Evolutionary conservation across 2,888 invertebrate species (phyloP).

Genomic region (Rhabditophanes sp.): DNA sequence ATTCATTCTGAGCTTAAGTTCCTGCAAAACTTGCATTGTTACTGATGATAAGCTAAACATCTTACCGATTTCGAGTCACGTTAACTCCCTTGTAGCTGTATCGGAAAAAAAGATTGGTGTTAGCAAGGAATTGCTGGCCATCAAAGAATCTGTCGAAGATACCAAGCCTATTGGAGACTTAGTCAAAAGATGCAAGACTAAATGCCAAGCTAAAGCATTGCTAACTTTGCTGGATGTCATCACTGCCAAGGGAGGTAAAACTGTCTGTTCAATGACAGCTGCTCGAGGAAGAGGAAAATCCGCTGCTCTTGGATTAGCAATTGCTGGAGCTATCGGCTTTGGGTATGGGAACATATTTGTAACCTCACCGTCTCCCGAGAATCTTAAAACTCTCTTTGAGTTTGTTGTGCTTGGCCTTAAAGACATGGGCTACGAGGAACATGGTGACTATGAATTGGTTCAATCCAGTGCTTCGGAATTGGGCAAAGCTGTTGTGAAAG

Average conservation of each 20-base stretch:
- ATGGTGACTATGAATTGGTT: constrained; percentile 79
- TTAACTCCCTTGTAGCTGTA: too few species aligned
- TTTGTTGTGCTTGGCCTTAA: constrained; percentile 80
- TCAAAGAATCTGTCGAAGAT: constrained; percentile 65
- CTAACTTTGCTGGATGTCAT: constrained; percentile 82
- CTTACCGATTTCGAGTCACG: constrained; percentile 74
- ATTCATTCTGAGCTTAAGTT: constrained; percentile 72
- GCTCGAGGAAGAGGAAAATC: constrained; percentile 89
- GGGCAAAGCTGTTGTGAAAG: constrained; percentile 81
- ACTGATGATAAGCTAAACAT: constrained; percentile 81
- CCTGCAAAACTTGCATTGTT: constrained; percentile 59
- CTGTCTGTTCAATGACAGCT: constrained; percentile 84
- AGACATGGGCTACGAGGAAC: constrained; percentile 77
- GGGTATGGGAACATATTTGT: constrained; percentile 83
- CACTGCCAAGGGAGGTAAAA: constrained; percentile 70
- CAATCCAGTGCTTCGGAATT: constrained; percentile 88
- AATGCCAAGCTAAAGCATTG: constrained; percentile 67
- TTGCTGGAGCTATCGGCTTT: constrained; percentile 54
- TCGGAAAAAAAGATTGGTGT: too few species aligned
- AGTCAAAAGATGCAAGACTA: constrained; percentile 71
- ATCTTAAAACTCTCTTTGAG: constrained; percentile 87
- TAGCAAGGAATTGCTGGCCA: too few species aligned
- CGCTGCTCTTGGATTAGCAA: constrained; percentile 69
- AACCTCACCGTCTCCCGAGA: constrained; percentile 92
- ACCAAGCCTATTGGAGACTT: constrained; percentile 79